A percentile compares a stretch with the other conserved stretches of the same genome.
Evolutionary conservation across 2,113 vertebrate genomes (phyloP).

Genomic region (Cacatua alba): DNA sequence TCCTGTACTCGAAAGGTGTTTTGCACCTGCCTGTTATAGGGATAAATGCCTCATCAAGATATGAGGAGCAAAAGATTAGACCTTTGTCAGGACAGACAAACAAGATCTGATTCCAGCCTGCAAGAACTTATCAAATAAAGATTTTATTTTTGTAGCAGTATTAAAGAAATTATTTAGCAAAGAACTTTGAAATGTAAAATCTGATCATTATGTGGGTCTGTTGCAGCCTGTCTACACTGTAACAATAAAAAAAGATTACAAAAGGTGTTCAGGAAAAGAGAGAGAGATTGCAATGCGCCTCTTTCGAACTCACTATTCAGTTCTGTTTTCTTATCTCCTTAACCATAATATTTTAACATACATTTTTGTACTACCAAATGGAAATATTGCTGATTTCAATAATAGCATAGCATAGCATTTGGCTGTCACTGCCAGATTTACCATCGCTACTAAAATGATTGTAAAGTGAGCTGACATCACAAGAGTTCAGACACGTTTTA

Average conservation of each 20-base stretch:
- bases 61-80: conserved; percentile 46
- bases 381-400: conserved; percentile 33
- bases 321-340: conserved; percentile 42
- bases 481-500: background rate
- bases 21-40: conserved; percentile 32
- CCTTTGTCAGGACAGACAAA: conserved; percentile 57
- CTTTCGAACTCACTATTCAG: background rate
- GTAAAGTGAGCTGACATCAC: background rate
- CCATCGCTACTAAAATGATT: conserved; percentile 21
- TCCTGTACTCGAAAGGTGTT: background rate
- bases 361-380: background rate
- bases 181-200: conserved; percentile 48
- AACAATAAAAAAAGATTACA: conserved; percentile 48
- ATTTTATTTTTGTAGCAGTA: conserved; percentile 46
- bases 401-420: background rate
- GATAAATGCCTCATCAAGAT: conserved; percentile 47
- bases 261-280: conserved; percentile 9
- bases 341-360: conserved; percentile 45
- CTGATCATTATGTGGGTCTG: conserved; percentile 14
- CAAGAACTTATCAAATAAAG: conserved; percentile 43
- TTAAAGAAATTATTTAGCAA: conserved; percentile 51
- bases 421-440: background rate
- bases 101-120: conserved; percentile 46
- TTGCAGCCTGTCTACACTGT: conserved; percentile 4
- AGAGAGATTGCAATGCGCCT: background rate